Percentiles rank a stretch among this genome's conserved stretches.
phyloP scores from a whole-genome alignment of 2,113 vertebrate species.

The Ariopsis seemanni region DNA sequence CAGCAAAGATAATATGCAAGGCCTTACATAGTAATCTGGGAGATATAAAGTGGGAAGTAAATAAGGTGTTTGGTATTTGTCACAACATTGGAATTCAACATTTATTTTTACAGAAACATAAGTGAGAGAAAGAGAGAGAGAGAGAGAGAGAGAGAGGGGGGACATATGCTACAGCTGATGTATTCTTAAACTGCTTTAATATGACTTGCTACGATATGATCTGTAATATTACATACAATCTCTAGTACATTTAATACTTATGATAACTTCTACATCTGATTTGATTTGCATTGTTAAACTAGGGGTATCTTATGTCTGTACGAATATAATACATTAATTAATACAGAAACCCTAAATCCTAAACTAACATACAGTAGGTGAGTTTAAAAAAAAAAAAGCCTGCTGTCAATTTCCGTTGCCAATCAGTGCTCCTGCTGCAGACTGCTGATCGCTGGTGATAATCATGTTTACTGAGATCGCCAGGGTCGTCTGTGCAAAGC shows the following conservation, averaged over 20 bases:
- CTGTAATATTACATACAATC: neutral
- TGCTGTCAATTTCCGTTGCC: neutral
- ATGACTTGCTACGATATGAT: neutral
- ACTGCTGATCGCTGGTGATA: conserved; percentile 69
- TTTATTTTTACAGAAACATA: neutral
- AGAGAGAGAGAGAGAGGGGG: neutral
- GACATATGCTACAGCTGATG: conserved; percentile 9
- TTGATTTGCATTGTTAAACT: neutral
- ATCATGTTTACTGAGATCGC: conserved; percentile 74
- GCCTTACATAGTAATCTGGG: conserved; percentile 1
- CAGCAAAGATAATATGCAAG: conserved; percentile 4
- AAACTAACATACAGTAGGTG: neutral
- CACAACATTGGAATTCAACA: conserved; percentile 4
- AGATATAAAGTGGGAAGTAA: neutral
- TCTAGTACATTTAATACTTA: neutral
- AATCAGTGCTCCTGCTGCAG: conserved; percentile 17
- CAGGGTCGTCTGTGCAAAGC: conserved; percentile 65
- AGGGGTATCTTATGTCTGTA: neutral
- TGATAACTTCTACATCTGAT: neutral
- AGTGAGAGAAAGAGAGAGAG: neutral
- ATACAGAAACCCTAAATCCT: neutral
- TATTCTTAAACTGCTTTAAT: neutral
- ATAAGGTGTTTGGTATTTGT: conserved; percentile 1
- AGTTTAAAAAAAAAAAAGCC: neutral
- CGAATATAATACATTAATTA: neutral